Percentiles rank a stretch among this genome's conserved stretches.
Conservation (phyloP, 2,888 invertebrate species). For the Ferrisia virgata region DNA sequence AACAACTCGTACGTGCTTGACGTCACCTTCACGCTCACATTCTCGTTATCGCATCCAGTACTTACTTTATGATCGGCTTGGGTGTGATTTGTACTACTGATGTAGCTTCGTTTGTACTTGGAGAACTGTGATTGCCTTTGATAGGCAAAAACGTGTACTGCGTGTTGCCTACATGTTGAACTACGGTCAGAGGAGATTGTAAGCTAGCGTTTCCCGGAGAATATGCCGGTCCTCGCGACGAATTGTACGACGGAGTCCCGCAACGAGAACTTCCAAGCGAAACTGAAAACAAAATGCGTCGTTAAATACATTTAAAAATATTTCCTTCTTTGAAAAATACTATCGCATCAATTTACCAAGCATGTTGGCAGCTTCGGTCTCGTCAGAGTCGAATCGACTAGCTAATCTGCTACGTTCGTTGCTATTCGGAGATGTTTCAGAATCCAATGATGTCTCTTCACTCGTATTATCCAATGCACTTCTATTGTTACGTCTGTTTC, state of each 20-base stretch:
- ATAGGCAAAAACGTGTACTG: conserved; percentile 93
- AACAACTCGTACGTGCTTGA: conserved; percentile 8
- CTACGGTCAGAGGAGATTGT: conserved; percentile 62
- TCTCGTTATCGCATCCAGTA: background rate
- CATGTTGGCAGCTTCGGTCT: conserved; percentile 96
- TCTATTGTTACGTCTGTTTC: conserved; percentile 51
- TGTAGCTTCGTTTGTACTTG: conserved; percentile 23
- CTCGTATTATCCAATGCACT: conserved; percentile 61
- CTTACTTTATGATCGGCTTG: conserved; percentile 42
- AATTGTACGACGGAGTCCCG: conserved; percentile 85
- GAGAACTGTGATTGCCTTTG: conserved; percentile 51
- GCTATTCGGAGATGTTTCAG: conserved; percentile 83
- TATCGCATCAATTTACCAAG: conserved; percentile 61
- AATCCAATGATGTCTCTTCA: conserved; percentile 86
- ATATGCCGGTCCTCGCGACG: conserved; percentile 67
- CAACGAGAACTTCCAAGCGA: conserved; percentile 91
- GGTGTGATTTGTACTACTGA: conserved; percentile 39
- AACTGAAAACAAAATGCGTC: conserved; percentile 58
- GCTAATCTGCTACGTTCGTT: conserved; percentile 65
- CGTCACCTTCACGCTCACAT: background rate
- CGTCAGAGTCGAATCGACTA: conserved; percentile 86
- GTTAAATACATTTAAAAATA: background rate
- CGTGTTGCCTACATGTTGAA: conserved; percentile 63
- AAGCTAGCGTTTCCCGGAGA: conserved; percentile 62
- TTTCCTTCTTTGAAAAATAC: background rate